Base-by-base conservation (phyloP, 1,140 invertebrate species). In the Diachasma alloeum region DNA sequence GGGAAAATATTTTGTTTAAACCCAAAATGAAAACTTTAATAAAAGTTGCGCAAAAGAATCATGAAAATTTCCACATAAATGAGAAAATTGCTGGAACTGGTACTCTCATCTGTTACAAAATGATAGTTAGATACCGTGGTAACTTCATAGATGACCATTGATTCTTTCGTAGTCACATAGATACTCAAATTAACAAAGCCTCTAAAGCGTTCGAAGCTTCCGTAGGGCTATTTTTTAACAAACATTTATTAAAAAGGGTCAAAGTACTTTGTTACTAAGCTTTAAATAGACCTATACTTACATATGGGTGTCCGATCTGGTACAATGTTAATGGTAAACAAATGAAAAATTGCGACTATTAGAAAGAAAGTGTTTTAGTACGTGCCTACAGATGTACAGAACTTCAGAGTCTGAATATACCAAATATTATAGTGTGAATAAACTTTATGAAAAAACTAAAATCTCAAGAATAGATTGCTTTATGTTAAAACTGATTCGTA, bases 291-390 rank as follows among this genome's bases (percentile, higher is more conserved):
- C 76, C 79, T 0, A 69, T 82, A 0, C 3, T 80, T 0, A 76
- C 77, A 0, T 80, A 81, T n/a, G 77, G 56, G n/a, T 74, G 22
- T 2, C 68, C 48, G 0, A 63, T 78, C 0, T 80, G 79, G 79
- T 80, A 56, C 5, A 81, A 80, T 13, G 56, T 70, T 1, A 74
- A 31, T 39, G 17, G 72, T 0, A n/a, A 11, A 9, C 17, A 10
- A 0, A 78, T 80, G 56, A 81, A 53, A 75, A 77, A 71, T 13
- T 78, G 0, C 48, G 78, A 69, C 0, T 70, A 1, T 79, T 82
- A 0, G 79, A 82, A 24, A 39, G 81, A 24, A 78, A 79, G 63
- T 82, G 79, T 15, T 3, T 82, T 0, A 59, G 66, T 74, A 59
- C 67, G 0, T 81, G 79, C 22, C 13, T 75, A 2, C 11, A 31